A percentile compares a stretch with the other conserved stretches of the same genome.
phyloP scores from a whole-genome alignment of 1,140 invertebrate genomes.

The Oncopeltus fasciatus region DNA sequence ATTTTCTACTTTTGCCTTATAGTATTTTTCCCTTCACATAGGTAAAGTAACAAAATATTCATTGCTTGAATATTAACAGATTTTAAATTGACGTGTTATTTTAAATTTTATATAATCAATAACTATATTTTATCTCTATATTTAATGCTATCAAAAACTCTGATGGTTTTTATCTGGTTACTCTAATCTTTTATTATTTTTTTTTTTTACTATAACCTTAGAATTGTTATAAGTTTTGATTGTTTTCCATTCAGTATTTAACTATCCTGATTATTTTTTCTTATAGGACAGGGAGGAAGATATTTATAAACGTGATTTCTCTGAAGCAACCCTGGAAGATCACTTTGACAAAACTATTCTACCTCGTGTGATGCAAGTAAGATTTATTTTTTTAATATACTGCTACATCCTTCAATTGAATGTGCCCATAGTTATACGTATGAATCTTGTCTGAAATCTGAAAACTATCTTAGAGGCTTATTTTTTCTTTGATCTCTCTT shows the following conservation, averaged over 20 bases:
- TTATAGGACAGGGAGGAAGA: slow-evolving; percentile 76
- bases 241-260: neutral
- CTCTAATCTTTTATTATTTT: no score
- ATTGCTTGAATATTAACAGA: neutral
- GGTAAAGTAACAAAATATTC: no score
- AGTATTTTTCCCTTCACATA: no score
- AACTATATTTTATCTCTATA: no score
- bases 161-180: no score
- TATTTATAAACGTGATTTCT: slow-evolving; percentile 88
- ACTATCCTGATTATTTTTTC: slow-evolving; percentile 10
- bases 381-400: slow-evolving; percentile 14
- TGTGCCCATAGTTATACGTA: neutral
- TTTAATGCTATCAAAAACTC: no score
- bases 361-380: slow-evolving; percentile 95
- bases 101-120: no score
- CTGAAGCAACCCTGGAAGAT: slow-evolving; percentile 93
- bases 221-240: neutral
- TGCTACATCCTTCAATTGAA: neutral
- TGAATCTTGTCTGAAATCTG: no score
- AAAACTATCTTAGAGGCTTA: no score
- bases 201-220: no score
- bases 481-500: no score
- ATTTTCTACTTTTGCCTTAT: no score
- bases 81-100: neutral
- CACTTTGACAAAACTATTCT: slow-evolving; percentile 98